Percentiles rank a stretch among this genome's conserved stretches.
These are phyloP conservation scores for Chalcosyrphus nemorum DNA, from an alignment of 2,888 invertebrate genomes.

Conservation along the genomic window DNA sequence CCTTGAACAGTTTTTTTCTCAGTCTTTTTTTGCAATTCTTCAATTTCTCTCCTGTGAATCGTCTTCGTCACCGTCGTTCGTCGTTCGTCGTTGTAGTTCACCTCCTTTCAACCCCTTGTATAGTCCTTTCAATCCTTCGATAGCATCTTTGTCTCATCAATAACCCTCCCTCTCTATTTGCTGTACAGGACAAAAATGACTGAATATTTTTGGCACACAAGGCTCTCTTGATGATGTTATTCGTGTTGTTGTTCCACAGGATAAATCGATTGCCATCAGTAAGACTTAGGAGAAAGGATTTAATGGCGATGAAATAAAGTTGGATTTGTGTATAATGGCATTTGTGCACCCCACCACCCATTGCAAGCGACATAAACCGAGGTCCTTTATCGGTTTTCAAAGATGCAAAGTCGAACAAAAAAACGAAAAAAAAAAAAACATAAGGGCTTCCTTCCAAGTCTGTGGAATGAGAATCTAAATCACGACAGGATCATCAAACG, in stretches of 20 bases:
- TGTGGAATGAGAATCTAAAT: constrained; percentile 18
- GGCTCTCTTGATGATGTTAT: constrained; percentile 25
- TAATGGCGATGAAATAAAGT: constrained; percentile 63
- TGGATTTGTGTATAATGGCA: constrained; percentile 59
- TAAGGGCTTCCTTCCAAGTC: constrained; percentile 6
- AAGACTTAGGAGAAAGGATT: constrained; percentile 66
- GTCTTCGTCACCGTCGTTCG: not conserved
- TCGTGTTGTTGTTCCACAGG: constrained; percentile 26
- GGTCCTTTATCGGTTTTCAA: constrained; percentile 24
- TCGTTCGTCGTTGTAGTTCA: too few relatives aligned
- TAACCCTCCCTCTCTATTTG: constrained; percentile 21
- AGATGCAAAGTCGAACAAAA: constrained; percentile 46
- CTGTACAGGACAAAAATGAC: not conserved
- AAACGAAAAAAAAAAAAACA: too few relatives aligned
- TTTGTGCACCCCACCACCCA: constrained; percentile 5
- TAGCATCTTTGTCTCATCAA: constrained; percentile 54
- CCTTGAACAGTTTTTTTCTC: constrained; percentile 21
- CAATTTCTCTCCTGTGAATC: constrained; percentile 24
- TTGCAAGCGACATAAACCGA: not conserved
- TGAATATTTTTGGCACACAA: constrained; percentile 14
- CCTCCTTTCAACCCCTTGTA: not conserved
- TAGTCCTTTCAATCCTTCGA: constrained; percentile 14
- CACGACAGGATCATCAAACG: constrained; percentile 47
- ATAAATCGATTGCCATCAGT: constrained; percentile 62
- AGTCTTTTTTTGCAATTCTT: constrained; percentile 25